These are phyloP conservation scores for Gobio occitaniae DNA, from an alignment of 2,797 vertebrate genomes.

Conservation along the genomic window DNA sequence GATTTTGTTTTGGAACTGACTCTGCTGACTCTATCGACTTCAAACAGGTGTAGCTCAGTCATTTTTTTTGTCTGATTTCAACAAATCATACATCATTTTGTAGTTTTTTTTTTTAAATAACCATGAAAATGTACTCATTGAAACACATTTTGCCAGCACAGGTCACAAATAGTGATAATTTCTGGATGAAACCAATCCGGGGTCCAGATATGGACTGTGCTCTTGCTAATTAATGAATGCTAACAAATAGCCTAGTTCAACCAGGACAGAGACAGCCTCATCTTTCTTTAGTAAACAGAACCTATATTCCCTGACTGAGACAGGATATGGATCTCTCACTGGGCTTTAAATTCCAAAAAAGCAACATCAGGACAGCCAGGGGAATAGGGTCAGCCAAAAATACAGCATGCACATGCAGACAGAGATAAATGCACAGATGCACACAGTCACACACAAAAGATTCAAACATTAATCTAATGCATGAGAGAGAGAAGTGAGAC, in stretches of 20 bases:
- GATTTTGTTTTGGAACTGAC: too few relatives aligned
- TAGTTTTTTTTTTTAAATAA: too few relatives aligned
- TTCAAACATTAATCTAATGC: background rate
- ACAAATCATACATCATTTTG: too few relatives aligned
- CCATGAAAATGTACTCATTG: too few relatives aligned
- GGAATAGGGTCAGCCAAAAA: slow-evolving; percentile 30
- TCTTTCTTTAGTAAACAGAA: slow-evolving; percentile 42
- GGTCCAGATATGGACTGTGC: background rate
- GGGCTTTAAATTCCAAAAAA: slow-evolving; percentile 45
- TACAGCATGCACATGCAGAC: slow-evolving; percentile 27
- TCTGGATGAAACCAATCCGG: background rate
- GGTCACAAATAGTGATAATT: too few relatives aligned
- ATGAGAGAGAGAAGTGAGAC: background rate
- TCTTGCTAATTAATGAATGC: background rate
- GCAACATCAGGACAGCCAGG: slow-evolving; percentile 25
- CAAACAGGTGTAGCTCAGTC: too few relatives aligned
- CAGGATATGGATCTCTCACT: slow-evolving; percentile 29
- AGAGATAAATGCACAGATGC: slow-evolving; percentile 25
- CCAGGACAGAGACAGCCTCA: slow-evolving; percentile 40
- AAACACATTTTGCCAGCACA: too few relatives aligned
- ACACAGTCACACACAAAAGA: background rate
- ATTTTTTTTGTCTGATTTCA: too few relatives aligned
- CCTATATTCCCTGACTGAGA: slow-evolving; percentile 37
- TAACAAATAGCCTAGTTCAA: slow-evolving; percentile 20
- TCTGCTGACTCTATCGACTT: too few relatives aligned